Evolutionary conservation across 2,113 vertebrate species (phyloP).

Genomic region (Dolichotis patagonum): DNA sequence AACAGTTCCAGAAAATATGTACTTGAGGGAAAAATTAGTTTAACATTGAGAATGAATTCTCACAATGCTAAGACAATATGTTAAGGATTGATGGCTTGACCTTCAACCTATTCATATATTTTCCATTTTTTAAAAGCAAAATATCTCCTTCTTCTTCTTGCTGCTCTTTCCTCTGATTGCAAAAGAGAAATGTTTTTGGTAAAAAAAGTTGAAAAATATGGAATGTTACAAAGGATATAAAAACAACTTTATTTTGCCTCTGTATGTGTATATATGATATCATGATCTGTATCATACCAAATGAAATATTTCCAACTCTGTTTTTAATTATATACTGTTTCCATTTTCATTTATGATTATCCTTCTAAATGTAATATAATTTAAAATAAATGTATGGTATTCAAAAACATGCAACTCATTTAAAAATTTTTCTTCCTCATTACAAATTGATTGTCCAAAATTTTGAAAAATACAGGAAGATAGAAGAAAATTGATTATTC

Average conservation of each 20-base stretch:
- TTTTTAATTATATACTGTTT: constrained; percentile 1
- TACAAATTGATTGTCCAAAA: constrained; percentile 30
- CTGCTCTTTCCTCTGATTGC: constrained; percentile 27
- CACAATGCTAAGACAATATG: background rate
- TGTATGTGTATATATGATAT: background rate
- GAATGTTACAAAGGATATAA: constrained; percentile 7
- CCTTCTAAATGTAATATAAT: constrained; percentile 49
- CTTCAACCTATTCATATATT: constrained; percentile 40
- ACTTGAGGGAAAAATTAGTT: constrained; percentile 68
- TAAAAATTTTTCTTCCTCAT: constrained; percentile 29
- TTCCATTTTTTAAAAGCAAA: constrained; percentile 60
- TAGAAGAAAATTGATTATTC: constrained; percentile 1
- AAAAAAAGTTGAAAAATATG: constrained; percentile 46
- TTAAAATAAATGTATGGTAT: constrained; percentile 8
- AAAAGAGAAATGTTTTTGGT: background rate
- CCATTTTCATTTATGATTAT: background rate
- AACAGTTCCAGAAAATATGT: constrained; percentile 60
- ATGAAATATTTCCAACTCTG: background rate
- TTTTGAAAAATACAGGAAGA: background rate
- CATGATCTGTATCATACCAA: background rate
- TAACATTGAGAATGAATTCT: constrained; percentile 62
- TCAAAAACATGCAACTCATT: background rate
- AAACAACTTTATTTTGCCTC: background rate
- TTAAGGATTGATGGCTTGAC: constrained; percentile 44
- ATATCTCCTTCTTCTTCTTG: background rate